Evolutionary conservation across 2,888 invertebrate genomes (phyloP).

Genomic region (Slavum lentiscoides): DNA sequence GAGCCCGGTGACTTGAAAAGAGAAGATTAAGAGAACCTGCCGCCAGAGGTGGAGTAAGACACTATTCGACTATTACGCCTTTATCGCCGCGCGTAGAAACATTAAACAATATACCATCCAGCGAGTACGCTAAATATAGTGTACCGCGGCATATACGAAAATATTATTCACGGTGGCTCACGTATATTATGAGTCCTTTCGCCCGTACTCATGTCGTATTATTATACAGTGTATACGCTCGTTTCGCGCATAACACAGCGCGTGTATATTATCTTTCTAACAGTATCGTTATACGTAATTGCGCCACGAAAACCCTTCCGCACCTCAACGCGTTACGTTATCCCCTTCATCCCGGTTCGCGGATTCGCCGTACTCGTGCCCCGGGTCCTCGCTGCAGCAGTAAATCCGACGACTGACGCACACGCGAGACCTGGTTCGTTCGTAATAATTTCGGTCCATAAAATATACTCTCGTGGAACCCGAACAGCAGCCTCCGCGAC

Average conservation of each 20-base stretch:
- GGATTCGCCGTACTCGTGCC: too few relatives aligned
- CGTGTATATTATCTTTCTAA: constrained; percentile 16
- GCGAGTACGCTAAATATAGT: background rate
- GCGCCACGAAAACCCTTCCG: background rate
- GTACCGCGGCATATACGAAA: constrained; percentile 13
- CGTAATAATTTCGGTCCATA: constrained; percentile 32
- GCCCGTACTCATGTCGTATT: background rate
- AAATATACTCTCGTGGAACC: constrained; percentile 19
- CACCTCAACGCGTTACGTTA: too few relatives aligned
- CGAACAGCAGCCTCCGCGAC: too few relatives aligned
- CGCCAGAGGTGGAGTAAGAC: too few relatives aligned
- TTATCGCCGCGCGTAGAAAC: too few relatives aligned
- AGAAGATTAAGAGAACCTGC: too few relatives aligned
- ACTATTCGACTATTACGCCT: too few relatives aligned
- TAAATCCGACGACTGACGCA: constrained; percentile 40
- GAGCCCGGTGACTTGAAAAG: too few relatives aligned
- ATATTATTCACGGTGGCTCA: background rate
- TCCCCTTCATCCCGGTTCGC: too few relatives aligned
- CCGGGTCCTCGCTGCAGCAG: too few relatives aligned
- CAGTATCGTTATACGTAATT: constrained; percentile 38
- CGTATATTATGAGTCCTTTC: too few relatives aligned
- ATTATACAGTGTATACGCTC: background rate
- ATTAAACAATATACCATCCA: too few relatives aligned
- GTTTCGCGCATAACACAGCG: background rate
- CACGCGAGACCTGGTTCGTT: constrained; percentile 3